Evolutionary conservation across 2,113 vertebrate genomes (phyloP), one percentile per base, ranked within the genome.

Genomic region (Arenaria interpres): DNA sequence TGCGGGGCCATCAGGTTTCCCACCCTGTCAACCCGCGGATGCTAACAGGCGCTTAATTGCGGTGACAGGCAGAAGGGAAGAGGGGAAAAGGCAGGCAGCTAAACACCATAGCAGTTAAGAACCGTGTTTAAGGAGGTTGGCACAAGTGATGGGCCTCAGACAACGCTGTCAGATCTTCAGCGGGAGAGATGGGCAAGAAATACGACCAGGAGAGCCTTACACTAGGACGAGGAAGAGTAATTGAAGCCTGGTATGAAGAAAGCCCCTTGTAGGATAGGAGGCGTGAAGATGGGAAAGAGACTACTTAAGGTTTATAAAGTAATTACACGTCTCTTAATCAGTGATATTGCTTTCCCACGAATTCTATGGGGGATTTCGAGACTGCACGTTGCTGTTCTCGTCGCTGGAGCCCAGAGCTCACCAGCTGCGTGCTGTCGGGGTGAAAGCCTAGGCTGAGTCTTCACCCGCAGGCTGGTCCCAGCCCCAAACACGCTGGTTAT

Each of bases 1-100:
- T 48, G 46, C 0, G 3, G 84, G 93, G 67, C 68, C 86, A 88
- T 63, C 50, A 33, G 46, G 41, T 33, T 69, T 85, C 54, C 54
- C 68, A 67, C 18, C 33, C 48, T 3, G 0, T 51, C 79, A 85
- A 77, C 43, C n/a, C 13, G 0, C 0, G 0, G 23, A 77, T 35
- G 32, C 45, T n/a, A 88, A 93, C 33, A 73, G 57, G 30, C 85
- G 88, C 53, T 88, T 88, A 85, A 83, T 33, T 79, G 87, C 41
- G 50, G 62, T 59, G 81, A 94, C 16, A 48, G 45, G 56, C 67
- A 85, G 89, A 43, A 71, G 39, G 48, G 73, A 96, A 92, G 48
- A 88, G 53, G 74, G 39, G 24, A 69, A 87, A 82, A 85, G 85
- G 57, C 62, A 93, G 78, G 45, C 33, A 87, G 78, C 25, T 90